phyloP scores from a whole-genome alignment of 1,140 invertebrate species.

The Chlorops oryzae region DNA sequence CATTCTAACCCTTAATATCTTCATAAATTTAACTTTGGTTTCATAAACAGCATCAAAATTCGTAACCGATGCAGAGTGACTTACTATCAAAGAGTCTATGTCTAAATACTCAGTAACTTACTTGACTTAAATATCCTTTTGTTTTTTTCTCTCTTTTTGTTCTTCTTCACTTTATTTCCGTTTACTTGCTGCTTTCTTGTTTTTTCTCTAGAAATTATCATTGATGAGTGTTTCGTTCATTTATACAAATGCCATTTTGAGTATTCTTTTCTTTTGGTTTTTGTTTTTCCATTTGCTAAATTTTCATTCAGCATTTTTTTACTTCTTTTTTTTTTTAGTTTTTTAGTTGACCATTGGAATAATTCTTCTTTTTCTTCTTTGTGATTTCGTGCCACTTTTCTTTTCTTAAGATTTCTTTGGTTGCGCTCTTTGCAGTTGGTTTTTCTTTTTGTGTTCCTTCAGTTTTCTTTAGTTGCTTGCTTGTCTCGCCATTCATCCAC shows the following conservation, averaged over 20 bases:
- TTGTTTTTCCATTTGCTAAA: constrained; percentile 20
- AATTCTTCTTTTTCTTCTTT: constrained; percentile 5
- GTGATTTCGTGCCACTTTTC: constrained; percentile 4
- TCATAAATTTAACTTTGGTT: too few relatives aligned
- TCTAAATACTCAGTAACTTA: too few relatives aligned
- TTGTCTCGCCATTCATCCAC: neutral
- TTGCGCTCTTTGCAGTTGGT: constrained; percentile 17
- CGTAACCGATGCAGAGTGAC: too few relatives aligned
- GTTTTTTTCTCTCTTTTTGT: constrained; percentile 10
- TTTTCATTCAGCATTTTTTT: neutral
- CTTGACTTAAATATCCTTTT: neutral
- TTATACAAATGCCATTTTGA: constrained; percentile 43
- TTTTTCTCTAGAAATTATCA: constrained; percentile 23
- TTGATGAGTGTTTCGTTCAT: constrained; percentile 43
- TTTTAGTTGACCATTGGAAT: constrained; percentile 15
- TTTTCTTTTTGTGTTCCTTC: constrained; percentile 7
- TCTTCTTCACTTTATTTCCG: constrained; percentile 5
- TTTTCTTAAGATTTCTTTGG: constrained; percentile 17
- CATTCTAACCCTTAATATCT: too few relatives aligned
- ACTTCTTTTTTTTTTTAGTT: constrained; percentile 18
- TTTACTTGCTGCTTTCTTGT: constrained; percentile 6
- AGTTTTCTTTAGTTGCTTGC: neutral
- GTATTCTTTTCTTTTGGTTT: constrained; percentile 5
- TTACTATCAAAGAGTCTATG: too few relatives aligned
- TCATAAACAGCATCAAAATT: too few relatives aligned